These are phyloP conservation scores for Semotilus atromaculatus DNA, from an alignment of 2,797 vertebrate species.

Conservation along the genomic window DNA sequence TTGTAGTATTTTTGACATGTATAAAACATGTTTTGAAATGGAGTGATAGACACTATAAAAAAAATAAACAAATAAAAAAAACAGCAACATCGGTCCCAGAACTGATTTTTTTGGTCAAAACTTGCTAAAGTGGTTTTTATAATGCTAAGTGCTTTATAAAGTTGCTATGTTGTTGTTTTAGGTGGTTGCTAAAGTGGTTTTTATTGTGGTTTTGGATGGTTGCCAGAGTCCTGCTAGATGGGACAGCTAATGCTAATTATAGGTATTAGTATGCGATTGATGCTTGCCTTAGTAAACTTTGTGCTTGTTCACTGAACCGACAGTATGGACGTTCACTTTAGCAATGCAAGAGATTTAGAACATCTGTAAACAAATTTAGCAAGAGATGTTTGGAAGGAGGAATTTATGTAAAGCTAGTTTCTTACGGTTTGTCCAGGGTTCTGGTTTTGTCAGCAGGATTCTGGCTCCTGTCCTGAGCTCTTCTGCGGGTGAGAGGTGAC, in stretches of 20 bases:
- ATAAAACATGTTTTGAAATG: neutral
- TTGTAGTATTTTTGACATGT: neutral
- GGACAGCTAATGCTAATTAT: neutral
- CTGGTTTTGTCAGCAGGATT: constrained; percentile 76
- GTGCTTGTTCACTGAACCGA: neutral
- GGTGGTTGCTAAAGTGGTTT: neutral
- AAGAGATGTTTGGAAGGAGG: neutral
- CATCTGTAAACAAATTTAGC: neutral
- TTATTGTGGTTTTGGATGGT: neutral
- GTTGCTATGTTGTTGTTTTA: neutral
- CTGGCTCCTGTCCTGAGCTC: constrained; percentile 80
- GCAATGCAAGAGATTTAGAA: neutral
- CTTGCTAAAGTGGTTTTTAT: neutral
- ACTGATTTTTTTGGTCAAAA: constrained; percentile 55
- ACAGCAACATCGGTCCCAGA: constrained; percentile 89
- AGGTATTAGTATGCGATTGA: neutral
- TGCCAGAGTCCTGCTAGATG: neutral
- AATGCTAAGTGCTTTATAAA: neutral
- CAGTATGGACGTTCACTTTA: neutral
- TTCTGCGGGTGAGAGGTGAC: constrained; percentile 87
- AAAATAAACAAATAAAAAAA: constrained; percentile 64
- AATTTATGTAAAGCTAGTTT: constrained; percentile 1
- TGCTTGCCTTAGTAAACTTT: neutral
- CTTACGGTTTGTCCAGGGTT: constrained; percentile 83
- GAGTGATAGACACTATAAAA: neutral